Evolutionary conservation across 2,113 vertebrate genomes (phyloP), one percentile per base, ranked within the genome.

Genomic region (Myiopsitta monachus): DNA sequence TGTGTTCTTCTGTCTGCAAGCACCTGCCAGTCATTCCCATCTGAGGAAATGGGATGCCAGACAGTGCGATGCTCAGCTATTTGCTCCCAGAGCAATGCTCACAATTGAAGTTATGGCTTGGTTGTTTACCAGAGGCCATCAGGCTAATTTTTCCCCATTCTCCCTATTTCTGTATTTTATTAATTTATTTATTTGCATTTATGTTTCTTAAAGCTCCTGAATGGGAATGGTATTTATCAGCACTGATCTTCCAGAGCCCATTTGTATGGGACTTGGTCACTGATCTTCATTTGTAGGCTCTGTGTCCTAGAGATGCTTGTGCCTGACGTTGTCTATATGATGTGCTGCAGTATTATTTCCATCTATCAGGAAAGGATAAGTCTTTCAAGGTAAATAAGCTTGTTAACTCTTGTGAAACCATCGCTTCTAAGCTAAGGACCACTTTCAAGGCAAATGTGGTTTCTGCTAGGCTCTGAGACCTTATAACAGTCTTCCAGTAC

Each of bases 41-140:
- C 5, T 1, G 23, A 74, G 46, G 63, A 67, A 38, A 18, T 3
- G 11, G 74, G n/a, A 31, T 2, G 5, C n/a, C 10, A 18, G n/a
- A 14, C 22, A 6, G 1, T 0, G 1, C 30, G 39, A 44, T 49
- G 36, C 21, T 92, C 57, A 74, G 21, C 23, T 5, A 0, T 14
- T 75, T 55, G 36, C 57, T 68, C 69, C 59, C 64, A 67, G 26
- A 72, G 36, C 38, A 38, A 17, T 9, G 66, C 13, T 79, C 39
- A 10, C 1, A 1, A 19, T 19, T 22, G 7, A 44, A 57, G 44
- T 21, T 23, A 8, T 2, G 13, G 13, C 19, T 64, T n/a, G 11
- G 30, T 26, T 90, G 28, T 66, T 83, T 33, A 21, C 43, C 59
- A 70, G 30, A 51, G 24, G 4, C n/a, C 41, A 87, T 8, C 39